Evolutionary conservation across 2,113 vertebrate genomes (phyloP).

Genomic region (Oceanites oceanicus): DNA sequence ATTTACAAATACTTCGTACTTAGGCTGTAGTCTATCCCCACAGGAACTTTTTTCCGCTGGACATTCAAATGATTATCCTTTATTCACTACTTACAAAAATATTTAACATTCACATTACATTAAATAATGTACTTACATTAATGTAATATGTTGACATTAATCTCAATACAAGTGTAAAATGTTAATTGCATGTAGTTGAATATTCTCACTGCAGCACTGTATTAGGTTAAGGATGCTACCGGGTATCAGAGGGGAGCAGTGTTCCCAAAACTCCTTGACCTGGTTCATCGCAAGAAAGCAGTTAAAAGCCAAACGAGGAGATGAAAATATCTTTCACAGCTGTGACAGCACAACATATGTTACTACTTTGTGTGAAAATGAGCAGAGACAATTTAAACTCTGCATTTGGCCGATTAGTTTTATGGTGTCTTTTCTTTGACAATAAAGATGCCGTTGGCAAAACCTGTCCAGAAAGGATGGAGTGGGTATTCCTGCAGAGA

Average conservation of each 20-base stretch:
- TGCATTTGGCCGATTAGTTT: neutral
- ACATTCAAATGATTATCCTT: neutral
- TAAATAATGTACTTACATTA: neutral
- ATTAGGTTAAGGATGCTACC: neutral
- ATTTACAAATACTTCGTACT: neutral
- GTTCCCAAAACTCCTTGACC: neutral
- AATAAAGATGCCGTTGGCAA: slow-evolving; percentile 31
- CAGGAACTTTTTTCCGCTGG: neutral
- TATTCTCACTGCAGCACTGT: neutral
- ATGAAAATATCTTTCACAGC: slow-evolving; percentile 34
- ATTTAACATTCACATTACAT: neutral
- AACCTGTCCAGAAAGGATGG: neutral
- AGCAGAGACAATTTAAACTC: slow-evolving; percentile 40
- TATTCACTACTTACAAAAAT: neutral
- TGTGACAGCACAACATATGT: slow-evolving; percentile 41
- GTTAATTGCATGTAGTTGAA: neutral
- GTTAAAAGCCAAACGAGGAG: neutral
- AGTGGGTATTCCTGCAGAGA: slow-evolving; percentile 38
- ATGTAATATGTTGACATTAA: neutral
- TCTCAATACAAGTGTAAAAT: neutral
- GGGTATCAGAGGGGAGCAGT: neutral
- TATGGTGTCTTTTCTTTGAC: slow-evolving; percentile 16
- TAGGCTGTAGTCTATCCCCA: neutral
- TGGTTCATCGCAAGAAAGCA: neutral
- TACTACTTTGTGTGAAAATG: slow-evolving; percentile 35